Conservation (phyloP, 30 jellyfish, hydroid and myxozoan species). For the Chironex yamaguchii region DNA sequence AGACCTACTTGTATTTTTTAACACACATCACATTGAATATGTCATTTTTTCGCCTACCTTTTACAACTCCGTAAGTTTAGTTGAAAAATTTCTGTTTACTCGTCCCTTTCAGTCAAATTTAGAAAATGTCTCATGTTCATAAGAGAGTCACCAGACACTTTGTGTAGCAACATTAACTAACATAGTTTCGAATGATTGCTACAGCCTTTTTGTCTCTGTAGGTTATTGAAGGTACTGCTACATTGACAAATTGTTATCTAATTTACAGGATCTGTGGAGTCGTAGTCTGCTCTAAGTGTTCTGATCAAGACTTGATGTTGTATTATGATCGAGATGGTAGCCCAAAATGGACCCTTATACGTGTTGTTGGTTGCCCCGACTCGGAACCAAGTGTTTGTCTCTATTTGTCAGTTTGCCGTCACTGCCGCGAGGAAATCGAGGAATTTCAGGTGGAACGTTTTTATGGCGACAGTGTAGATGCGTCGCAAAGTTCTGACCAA, state of each 20-base stretch:
- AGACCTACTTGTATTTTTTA: too few relatives aligned
- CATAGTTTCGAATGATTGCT: not conserved
- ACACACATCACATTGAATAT: too few relatives aligned
- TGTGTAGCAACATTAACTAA: not conserved
- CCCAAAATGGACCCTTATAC: conserved; percentile 73
- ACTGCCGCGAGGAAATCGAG: conserved; percentile 85
- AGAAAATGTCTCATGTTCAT: too few relatives aligned
- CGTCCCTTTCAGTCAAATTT: too few relatives aligned
- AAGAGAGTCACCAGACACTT: too few relatives aligned
- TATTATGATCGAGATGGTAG: conserved; percentile 50
- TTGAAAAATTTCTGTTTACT: too few relatives aligned
- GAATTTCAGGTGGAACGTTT: conserved; percentile 71
- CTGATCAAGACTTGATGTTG: conserved; percentile 73
- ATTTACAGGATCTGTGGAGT: conserved; percentile 82
- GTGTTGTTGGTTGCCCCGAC: conserved; percentile 96
- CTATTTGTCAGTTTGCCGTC: conserved; percentile 71
- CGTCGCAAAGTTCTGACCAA: not conserved
- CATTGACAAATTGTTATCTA: not conserved
- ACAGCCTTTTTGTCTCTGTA: not conserved
- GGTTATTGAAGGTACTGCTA: not conserved
- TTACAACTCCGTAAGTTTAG: too few relatives aligned
- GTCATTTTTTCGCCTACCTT: too few relatives aligned
- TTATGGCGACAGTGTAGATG: not conserved
- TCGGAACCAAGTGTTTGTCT: conserved; percentile 82
- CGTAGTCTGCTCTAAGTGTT: conserved; percentile 79